These are phyloP conservation scores for Marasmarcha lunaedactyla DNA, from an alignment of 2,888 invertebrate genomes.

Conservation along the genomic window DNA sequence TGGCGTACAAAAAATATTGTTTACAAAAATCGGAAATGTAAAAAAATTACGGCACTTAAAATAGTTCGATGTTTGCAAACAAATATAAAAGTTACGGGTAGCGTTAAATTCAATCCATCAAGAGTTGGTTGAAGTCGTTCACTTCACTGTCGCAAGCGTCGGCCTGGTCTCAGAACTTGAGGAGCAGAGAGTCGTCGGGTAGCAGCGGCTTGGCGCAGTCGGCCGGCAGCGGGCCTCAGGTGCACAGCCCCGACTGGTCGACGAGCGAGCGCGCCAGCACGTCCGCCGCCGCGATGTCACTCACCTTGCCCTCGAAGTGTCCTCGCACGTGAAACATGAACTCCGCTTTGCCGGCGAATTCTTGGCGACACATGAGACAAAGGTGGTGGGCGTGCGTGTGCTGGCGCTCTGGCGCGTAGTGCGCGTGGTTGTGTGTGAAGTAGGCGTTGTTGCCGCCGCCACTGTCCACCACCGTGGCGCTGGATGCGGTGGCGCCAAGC, in stretches of 20 bases:
- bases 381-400: conserved; percentile 65
- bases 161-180: conserved; percentile 43
- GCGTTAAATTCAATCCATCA: not conserved
- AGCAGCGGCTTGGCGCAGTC: conserved; percentile 52
- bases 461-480: conserved; percentile 52
- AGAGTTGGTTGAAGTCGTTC: not conserved
- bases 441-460: conserved; percentile 41
- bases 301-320: conserved; percentile 72
- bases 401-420: conserved; percentile 56
- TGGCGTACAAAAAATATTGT: too few relatives aligned
- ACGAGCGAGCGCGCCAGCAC: conserved; percentile 62
- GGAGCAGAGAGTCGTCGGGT: conserved; percentile 58
- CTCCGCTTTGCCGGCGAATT: conserved; percentile 75
- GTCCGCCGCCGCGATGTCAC: conserved; percentile 63
- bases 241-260: conserved; percentile 67
- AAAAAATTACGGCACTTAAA: too few relatives aligned
- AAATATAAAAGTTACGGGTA: too few relatives aligned
- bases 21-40: too few relatives aligned
- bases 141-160: conserved; percentile 1
- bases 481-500: conserved; percentile 55
- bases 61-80: too few relatives aligned
- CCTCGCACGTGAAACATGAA: conserved; percentile 78
- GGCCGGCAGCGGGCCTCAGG: conserved; percentile 58
- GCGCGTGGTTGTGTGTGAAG: conserved; percentile 59
- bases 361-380: conserved; percentile 75